Conservation (phyloP, 1,140 invertebrate species). For the Fopius arisanus region DNA sequence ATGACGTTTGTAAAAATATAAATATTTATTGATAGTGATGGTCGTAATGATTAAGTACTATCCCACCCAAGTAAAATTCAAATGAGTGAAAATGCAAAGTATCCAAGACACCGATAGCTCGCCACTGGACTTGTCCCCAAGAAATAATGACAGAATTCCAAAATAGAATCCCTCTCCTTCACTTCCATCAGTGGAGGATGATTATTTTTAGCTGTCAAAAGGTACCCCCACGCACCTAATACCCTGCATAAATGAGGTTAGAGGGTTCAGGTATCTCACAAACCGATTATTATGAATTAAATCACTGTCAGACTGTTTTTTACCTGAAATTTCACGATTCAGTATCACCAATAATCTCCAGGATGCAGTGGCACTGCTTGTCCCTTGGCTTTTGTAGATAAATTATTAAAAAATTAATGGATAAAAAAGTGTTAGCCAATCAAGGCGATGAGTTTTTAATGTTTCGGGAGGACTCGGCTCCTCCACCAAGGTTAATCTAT, state of each 20-base stretch:
- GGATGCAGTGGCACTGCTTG: not conserved
- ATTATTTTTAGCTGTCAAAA: constrained; percentile 14
- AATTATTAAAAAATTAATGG: not conserved
- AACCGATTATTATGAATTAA: not conserved
- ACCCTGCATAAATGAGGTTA: not conserved
- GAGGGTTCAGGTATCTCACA: not conserved
- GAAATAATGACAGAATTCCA: constrained; percentile 1
- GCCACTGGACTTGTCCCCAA: not conserved
- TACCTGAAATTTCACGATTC: not conserved
- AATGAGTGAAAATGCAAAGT: not conserved
- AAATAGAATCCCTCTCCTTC: not conserved
- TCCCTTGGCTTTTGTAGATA: not conserved
- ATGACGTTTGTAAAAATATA: too few species aligned
- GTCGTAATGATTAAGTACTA: not conserved
- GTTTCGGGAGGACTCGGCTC: not conserved
- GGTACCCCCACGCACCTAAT: not conserved
- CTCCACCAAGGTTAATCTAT: not conserved
- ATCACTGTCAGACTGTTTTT: not conserved
- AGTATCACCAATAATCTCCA: not conserved
- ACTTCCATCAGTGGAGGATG: not conserved
- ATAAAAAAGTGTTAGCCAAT: not conserved
- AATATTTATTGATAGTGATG: too few species aligned
- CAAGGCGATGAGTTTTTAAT: not conserved
- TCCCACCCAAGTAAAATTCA: not conserved
- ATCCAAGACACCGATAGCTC: not conserved